Evolutionary conservation across 1,140 invertebrate species (phyloP), one percentile per base, ranked within the genome.

Genomic region (Trichonephila inaurata): DNA sequence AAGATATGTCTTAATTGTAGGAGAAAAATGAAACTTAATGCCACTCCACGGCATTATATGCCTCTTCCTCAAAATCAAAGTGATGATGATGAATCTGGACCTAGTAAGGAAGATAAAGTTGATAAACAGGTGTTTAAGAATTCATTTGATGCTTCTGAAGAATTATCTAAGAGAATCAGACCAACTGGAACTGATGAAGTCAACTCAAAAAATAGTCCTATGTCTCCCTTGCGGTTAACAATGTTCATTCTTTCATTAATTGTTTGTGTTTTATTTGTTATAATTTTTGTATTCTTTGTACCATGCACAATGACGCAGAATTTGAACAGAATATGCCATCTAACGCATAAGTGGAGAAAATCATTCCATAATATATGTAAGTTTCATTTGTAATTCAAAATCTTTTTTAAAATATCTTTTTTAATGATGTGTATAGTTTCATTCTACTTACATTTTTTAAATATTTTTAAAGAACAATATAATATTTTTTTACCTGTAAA

Each of bases 21-120:
- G 19, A n/a, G n/a, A 4, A 83, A 19, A 24, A 94, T 94, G 93
- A 94, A 94, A 88, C 44, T 94, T n/a, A 94, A 91, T 85, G 64
- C 77, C 10, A 90, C 88, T 24, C 93, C 93, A 33, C 69, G 82
- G 82, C 88, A 90, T 86, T 94, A 94, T 61, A 94, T 94, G 93
- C 93, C 93, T n/a, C 58, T 94, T 18, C 66, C 93, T 40, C 93
- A 94, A 72, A 90, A 85, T 62, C 93, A 94, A 44, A 94, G 93
- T 94, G 93, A 94, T 94, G 93, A 94, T 66, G 93, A 94, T 94
- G 93, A 94, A 87, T 90, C 92, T 89, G 85, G 85, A 16, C 86
- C 92, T 33, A 81, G 64, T 19, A 93, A 93, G 88, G 92, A 93
- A 93, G 86, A 88, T 62, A 93, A 93, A 88, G 19, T 28, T 77